Evolutionary conservation across 2,113 vertebrate species (phyloP).

Genomic region (Aphyosemion australe): DNA sequence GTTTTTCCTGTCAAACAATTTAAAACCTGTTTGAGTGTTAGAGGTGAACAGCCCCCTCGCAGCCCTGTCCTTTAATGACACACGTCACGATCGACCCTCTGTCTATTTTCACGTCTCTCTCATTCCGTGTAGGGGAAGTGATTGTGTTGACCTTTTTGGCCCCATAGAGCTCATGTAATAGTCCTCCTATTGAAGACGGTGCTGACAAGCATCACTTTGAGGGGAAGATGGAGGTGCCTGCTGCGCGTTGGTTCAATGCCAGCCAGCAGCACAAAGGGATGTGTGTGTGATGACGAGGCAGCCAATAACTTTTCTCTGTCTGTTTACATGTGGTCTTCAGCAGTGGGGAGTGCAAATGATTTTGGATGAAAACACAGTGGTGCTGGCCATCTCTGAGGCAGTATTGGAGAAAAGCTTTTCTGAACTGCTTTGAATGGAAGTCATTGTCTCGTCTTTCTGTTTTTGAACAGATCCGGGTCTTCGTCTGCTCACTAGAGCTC

Average conservation of each 20-base stretch:
- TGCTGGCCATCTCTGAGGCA: conserved; percentile 53
- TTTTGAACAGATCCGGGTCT: background rate
- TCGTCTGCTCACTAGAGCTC: background rate
- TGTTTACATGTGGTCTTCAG: conserved; percentile 50
- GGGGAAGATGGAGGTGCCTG: conserved; percentile 45
- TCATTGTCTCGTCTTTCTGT: conserved; percentile 2
- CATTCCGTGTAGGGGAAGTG: conserved; percentile 49
- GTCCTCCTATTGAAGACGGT: conserved; percentile 58
- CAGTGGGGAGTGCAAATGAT: conserved; percentile 61
- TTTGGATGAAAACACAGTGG: conserved; percentile 48
- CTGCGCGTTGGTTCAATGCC: conserved; percentile 66
- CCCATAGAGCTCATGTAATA: conserved; percentile 66
- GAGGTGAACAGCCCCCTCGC: conserved; percentile 1
- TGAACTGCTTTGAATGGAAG: conserved; percentile 33
- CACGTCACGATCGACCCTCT: conserved; percentile 10
- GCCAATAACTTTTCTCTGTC: conserved; percentile 29
- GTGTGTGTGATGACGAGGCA: conserved; percentile 15
- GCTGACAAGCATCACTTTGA: conserved; percentile 69
- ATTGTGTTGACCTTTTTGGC: conserved; percentile 74
- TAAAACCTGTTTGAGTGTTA: background rate
- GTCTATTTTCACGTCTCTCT: conserved; percentile 55
- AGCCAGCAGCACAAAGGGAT: conserved; percentile 56
- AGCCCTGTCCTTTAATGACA: conserved; percentile 23
- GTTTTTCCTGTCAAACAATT: no score
- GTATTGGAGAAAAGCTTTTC: conserved; percentile 50